phyloP scores from a whole-genome alignment of 2,888 invertebrate species.

The Spisula solida region DNA sequence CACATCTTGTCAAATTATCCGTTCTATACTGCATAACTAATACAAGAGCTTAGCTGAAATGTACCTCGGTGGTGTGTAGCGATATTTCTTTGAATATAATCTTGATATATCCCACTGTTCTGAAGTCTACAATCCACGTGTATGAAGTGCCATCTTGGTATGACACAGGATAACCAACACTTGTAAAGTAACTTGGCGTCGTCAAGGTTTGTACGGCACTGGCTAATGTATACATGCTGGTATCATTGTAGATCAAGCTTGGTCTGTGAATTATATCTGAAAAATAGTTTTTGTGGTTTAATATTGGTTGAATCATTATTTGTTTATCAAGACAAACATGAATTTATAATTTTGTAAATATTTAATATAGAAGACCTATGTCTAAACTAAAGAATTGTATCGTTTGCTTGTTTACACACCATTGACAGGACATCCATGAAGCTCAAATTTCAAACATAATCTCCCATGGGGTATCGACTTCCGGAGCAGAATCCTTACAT shows the following conservation, averaged over 20 bases:
- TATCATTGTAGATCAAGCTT: not conserved
- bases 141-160: slow-evolving; percentile 18
- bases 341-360: too few relatives aligned
- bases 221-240: not conserved
- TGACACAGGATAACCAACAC: not conserved
- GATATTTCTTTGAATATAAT: not conserved
- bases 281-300: too few relatives aligned
- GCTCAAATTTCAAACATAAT: not conserved
- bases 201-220: not conserved
- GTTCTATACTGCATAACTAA: too few relatives aligned
- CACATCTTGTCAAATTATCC: too few relatives aligned
- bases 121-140: not conserved
- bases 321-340: too few relatives aligned
- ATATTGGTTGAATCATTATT: too few relatives aligned
- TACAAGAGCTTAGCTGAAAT: too few relatives aligned
- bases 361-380: too few relatives aligned
- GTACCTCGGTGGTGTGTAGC: not conserved
- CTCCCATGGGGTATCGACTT: not conserved
- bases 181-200: not conserved
- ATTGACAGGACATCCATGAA: not conserved
- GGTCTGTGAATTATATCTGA: not conserved
- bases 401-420: not conserved
- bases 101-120: not conserved
- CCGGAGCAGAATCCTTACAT: not conserved
- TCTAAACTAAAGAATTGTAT: too few relatives aligned